Conservation (phyloP, 2,888 invertebrate species). For the Megastigmus dorsalis region DNA sequence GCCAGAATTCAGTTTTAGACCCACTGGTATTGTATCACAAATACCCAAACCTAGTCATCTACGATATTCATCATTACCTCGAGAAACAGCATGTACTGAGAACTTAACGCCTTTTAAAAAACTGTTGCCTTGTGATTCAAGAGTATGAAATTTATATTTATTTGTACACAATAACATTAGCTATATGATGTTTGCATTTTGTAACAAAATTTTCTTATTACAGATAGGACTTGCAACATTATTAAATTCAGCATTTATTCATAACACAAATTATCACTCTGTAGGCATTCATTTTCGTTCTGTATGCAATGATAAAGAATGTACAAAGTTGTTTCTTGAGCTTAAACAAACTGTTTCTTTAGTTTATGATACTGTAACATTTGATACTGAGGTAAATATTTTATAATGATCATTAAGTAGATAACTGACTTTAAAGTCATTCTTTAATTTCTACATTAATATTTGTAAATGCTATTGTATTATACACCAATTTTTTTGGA, state of each 20-base stretch:
- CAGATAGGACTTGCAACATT: conserved; percentile 89
- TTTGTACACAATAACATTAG: not conserved
- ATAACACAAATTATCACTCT: conserved; percentile 95
- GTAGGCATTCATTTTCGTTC: conserved; percentile 89
- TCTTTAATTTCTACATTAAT: not conserved
- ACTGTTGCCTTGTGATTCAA: conserved; percentile 94
- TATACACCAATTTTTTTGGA: not conserved
- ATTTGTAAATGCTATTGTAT: not conserved
- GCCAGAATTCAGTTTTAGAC: conserved; percentile 89
- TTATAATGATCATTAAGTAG: not conserved
- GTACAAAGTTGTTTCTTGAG: conserved; percentile 82
- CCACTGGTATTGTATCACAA: conserved; percentile 78
- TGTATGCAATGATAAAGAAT: conserved; percentile 80
- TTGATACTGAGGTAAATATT: conserved; percentile 64
- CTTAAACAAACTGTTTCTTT: conserved; percentile 90
- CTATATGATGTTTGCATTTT: not conserved
- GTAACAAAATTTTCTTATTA: conserved; percentile 47
- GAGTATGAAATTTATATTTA: conserved; percentile 72
- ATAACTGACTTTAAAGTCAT: not conserved
- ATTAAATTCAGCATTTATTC: conserved; percentile 92
- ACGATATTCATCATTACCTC: conserved; percentile 92
- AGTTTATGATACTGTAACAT: conserved; percentile 85
- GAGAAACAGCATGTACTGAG: conserved; percentile 98
- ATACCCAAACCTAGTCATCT: conserved; percentile 76
- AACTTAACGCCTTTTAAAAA: conserved; percentile 99